Percentiles rank a stretch among this genome's conserved stretches.
These are phyloP conservation scores for Nannoperca australis DNA, from an alignment of 2,797 vertebrate species.

Conservation along the genomic window DNA sequence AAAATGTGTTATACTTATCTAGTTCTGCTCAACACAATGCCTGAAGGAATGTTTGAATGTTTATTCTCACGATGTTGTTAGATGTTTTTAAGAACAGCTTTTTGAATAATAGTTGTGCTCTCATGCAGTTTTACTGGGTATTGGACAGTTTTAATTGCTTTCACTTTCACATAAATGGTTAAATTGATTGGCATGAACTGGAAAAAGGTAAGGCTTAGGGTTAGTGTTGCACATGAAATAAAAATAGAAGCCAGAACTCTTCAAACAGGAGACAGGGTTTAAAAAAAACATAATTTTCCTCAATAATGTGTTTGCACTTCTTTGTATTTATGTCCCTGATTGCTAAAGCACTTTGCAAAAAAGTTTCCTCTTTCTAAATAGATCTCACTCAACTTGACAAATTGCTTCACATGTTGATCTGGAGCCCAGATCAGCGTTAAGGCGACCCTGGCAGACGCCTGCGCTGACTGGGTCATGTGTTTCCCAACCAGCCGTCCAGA, in stretches of 20 bases:
- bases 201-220: background rate
- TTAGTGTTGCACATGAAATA: slow-evolving; percentile 12
- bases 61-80: background rate
- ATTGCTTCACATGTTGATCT: slow-evolving; percentile 47
- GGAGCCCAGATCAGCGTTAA: slow-evolving; percentile 24
- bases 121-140: background rate
- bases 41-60: background rate
- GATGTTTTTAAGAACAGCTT: background rate
- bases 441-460: slow-evolving; percentile 22
- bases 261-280: background rate
- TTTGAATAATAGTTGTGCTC: background rate
- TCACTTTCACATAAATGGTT: background rate
- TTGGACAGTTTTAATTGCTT: background rate
- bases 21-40: too few relatives aligned
- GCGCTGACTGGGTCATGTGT: slow-evolving; percentile 62
- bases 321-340: slow-evolving; percentile 17
- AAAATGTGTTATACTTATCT: background rate
- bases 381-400: slow-evolving; percentile 38
- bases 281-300: background rate
- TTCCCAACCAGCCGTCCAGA: slow-evolving; percentile 41
- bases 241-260: background rate
- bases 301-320: slow-evolving; percentile 16
- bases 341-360: slow-evolving; percentile 28
- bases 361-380: slow-evolving; percentile 39
- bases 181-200: slow-evolving; percentile 3